These are phyloP conservation scores for Bostrychus sinensis DNA, from an alignment of 2,113 vertebrate species.

Conservation along the genomic window DNA sequence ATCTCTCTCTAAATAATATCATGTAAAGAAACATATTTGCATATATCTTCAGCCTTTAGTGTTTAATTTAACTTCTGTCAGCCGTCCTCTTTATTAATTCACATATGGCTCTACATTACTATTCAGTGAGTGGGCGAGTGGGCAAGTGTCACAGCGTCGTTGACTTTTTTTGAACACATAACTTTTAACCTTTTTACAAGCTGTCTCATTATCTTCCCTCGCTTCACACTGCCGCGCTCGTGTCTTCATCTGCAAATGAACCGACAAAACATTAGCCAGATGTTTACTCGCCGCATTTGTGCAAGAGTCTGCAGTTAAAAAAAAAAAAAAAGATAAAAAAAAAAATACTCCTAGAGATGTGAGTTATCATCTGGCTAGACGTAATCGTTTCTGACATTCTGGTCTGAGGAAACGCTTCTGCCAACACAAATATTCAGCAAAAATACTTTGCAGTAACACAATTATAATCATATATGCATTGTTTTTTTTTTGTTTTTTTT, in stretches of 20 bases:
- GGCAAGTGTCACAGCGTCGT: conserved; percentile 23
- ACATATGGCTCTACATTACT: conserved; percentile 15
- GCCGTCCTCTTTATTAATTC: conserved; percentile 17
- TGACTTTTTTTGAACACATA: conserved; percentile 20
- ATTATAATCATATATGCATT: too few relatives aligned
- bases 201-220: conserved; percentile 59
- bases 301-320: conserved; percentile 27
- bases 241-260: conserved; percentile 52
- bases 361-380: conserved; percentile 19
- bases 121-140: conserved; percentile 12
- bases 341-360: conserved; percentile 17
- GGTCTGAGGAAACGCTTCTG: conserved; percentile 4
- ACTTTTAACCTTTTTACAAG: conserved; percentile 55
- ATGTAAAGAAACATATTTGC: neutral
- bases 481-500: neutral
- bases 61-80: conserved; percentile 5
- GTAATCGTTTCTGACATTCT: conserved; percentile 14
- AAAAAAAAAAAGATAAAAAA: conserved; percentile 29
- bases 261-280: conserved; percentile 61
- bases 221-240: conserved; percentile 20
- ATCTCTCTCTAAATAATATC: too few relatives aligned
- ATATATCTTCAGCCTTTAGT: neutral
- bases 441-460: too few relatives aligned
- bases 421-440: neutral
- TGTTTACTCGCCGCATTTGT: conserved; percentile 43